A percentile compares a stretch with the other conserved stretches of the same genome.
These are phyloP conservation scores for Oconnorella tubifera DNA, from an alignment of 2,888 invertebrate genomes.

Conservation along the genomic window DNA sequence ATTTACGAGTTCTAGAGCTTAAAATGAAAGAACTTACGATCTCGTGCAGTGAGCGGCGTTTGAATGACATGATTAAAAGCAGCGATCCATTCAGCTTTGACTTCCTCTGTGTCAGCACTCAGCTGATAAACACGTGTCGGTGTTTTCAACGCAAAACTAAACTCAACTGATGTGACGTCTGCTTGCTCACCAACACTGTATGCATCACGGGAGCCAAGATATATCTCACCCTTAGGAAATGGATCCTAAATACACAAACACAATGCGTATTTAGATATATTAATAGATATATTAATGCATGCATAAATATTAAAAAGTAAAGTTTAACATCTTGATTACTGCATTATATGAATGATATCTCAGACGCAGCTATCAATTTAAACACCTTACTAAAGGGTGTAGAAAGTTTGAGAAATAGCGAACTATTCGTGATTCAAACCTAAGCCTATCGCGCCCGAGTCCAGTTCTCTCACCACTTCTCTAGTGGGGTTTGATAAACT, in stretches of 20 bases:
- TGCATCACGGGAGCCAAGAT: constrained; percentile 74
- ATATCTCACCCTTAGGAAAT: constrained; percentile 85
- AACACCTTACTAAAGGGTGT: too few species aligned
- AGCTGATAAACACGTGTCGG: constrained; percentile 78
- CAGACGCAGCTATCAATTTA: neutral
- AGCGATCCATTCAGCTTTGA: constrained; percentile 76
- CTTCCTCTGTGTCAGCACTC: constrained; percentile 72
- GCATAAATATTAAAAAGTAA: too few species aligned
- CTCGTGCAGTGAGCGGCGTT: neutral
- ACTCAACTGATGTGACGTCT: constrained; percentile 67
- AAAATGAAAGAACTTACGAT: too few species aligned
- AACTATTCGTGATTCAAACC: too few species aligned
- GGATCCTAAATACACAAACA: constrained; percentile 65
- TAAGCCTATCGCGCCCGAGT: too few species aligned
- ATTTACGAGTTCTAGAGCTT: too few species aligned
- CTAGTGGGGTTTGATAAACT: too few species aligned
- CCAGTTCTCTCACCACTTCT: too few species aligned
- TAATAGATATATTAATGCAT: too few species aligned
- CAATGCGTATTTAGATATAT: neutral
- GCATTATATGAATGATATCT: neutral
- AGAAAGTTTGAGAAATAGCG: too few species aligned
- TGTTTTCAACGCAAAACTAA: constrained; percentile 76
- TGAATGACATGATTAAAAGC: constrained; percentile 12
- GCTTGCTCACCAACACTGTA: constrained; percentile 71
- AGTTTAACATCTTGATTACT: neutral